phyloP scores from a whole-genome alignment of 2,113 vertebrate species.

The Regulus satrapa region DNA sequence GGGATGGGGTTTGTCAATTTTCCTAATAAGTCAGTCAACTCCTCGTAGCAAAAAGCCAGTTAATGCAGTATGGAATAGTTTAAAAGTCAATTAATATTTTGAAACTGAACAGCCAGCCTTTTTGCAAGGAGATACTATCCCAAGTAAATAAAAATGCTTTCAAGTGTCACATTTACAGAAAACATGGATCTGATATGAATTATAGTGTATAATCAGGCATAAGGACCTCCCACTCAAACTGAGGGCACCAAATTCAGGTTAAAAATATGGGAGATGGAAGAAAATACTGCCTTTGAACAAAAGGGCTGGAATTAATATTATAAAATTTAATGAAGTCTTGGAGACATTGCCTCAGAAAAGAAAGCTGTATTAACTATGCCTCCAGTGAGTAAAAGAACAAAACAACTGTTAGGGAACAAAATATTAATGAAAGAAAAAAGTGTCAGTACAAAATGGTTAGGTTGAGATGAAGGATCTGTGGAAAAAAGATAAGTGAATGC shows the following conservation, averaged over 20 bases:
- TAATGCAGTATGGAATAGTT: constrained; percentile 74
- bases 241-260: not conserved
- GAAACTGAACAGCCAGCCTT: constrained; percentile 73
- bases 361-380: constrained; percentile 5
- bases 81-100: constrained; percentile 78
- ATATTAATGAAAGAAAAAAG: constrained; percentile 35
- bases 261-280: not conserved
- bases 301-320: not conserved
- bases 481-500: constrained; percentile 48
- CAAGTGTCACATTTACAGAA: constrained; percentile 30
- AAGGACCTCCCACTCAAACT: constrained; percentile 12
- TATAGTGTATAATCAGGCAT: not conserved
- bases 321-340: constrained; percentile 25
- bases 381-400: constrained; percentile 39
- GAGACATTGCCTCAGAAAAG: not conserved
- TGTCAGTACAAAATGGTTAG: constrained; percentile 17
- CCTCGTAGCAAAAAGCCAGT: constrained; percentile 51
- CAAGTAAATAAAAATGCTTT: constrained; percentile 28
- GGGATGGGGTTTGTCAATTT: constrained; percentile 69
- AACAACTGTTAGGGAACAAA: constrained; percentile 41
- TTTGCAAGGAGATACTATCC: constrained; percentile 67
- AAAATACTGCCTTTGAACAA: not conserved
- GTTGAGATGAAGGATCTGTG: constrained; percentile 33
- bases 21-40: constrained; percentile 70
- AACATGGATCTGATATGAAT: not conserved